Conservation (phyloP, 2,888 invertebrate species). For the Eristalinus sepulchralis region DNA sequence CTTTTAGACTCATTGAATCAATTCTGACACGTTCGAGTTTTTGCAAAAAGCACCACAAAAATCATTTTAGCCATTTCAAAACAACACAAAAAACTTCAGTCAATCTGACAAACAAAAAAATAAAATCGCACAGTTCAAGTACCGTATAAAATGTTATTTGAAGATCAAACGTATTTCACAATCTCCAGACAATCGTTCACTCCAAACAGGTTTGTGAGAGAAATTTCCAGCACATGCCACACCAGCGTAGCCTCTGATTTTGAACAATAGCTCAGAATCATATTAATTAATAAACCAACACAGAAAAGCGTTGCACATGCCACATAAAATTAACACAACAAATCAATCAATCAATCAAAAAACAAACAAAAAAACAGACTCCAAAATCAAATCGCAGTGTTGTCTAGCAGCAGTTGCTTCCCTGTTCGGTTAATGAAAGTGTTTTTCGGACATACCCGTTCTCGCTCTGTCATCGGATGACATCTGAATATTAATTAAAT, state of each 20-base stretch:
- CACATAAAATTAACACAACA: constrained; percentile 3
- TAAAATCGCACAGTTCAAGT: not conserved
- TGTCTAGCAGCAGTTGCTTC: not conserved
- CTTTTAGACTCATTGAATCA: too few species aligned
- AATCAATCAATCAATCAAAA: constrained; percentile 30
- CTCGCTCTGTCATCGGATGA: not conserved
- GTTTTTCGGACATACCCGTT: not conserved
- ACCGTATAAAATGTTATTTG: not conserved
- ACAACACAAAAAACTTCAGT: not conserved
- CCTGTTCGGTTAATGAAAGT: constrained; percentile 14
- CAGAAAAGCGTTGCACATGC: constrained; percentile 11
- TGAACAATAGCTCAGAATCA: not conserved
- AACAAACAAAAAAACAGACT: constrained; percentile 18
- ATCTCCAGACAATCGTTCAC: constrained; percentile 1
- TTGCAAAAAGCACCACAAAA: not conserved
- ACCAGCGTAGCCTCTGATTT: not conserved
- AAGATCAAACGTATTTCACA: not conserved
- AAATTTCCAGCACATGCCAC: not conserved
- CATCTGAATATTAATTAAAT: constrained; percentile 3
- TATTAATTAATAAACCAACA: constrained; percentile 16
- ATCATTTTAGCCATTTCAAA: not conserved
- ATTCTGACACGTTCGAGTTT: too few species aligned
- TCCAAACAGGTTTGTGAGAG: not conserved
- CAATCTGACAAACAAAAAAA: not conserved
- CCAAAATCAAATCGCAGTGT: not conserved